Evolutionary conservation across 2,797 vertebrate genomes (phyloP), one percentile per base, ranked within the genome.

Genomic region (Dicrostonyx torquatus): DNA sequence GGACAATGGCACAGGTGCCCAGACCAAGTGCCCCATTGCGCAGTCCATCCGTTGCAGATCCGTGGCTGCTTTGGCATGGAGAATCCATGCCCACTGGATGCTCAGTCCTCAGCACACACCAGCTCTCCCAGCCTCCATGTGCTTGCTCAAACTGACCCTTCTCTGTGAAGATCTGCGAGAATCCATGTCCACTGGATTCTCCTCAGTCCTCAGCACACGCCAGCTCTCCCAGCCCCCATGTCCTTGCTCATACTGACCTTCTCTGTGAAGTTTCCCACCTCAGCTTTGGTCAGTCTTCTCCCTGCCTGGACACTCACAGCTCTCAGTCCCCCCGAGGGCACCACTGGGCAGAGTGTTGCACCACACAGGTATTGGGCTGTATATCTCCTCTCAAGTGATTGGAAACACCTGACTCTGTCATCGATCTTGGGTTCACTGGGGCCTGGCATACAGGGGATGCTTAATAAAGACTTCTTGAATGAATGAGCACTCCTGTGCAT

Each of bases 391-490:
- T 31, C 53, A 26, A n/a, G 8, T 89, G n/a, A n/a, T n/a, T 87
- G 18, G 68, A 82, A 60, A 93, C 22, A n/a, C 5, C 37, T n/a
- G 34, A 43, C 34, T 91, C 29, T 72, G 76, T 48, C 70, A 18
- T 55, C 24, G 77, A 83, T 91, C 58, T 68, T 90, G 64, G 62
- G 70, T 70, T 70, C 86, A 17, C 0, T 0, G n/a, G 70, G 87
- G 20, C 22, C 62, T 94, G 17, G 58, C 22, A 34, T 87, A 64
- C 26, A 75, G 64, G 66, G 50, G 76, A 17, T 85, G 43, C 37
- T 82, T 66, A 70, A 13, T 86, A 82, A 95, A 79, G 64, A 53
- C 22, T 66, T 95, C 58, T 76, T 45, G 87, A 85, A 76, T 31
- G 6, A 64, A 80, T 43, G 50, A 76, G 72, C 84, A 68, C 77